Evolutionary conservation across 2,797 vertebrate genomes (phyloP).

Genomic region (Sebastes alutus): DNA sequence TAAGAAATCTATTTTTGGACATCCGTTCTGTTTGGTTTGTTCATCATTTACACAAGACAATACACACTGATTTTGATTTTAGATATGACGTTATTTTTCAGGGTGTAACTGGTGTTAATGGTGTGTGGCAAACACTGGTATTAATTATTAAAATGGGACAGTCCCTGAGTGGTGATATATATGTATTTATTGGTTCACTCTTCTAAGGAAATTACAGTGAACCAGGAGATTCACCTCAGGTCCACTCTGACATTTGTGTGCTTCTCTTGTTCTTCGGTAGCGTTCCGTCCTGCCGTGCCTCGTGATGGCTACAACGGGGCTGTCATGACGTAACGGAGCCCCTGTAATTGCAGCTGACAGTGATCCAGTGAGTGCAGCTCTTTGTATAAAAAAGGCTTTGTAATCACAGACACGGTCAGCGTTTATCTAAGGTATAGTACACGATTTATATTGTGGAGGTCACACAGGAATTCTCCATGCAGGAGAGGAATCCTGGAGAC

Average conservation of each 20-base stretch:
- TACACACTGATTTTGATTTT: neutral
- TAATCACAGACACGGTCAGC: neutral
- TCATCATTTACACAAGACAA: neutral
- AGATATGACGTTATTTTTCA: neutral
- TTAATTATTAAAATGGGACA: neutral
- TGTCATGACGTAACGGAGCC: slow-evolving; percentile 14
- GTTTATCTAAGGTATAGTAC: slow-evolving; percentile 8
- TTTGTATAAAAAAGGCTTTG: slow-evolving; percentile 16
- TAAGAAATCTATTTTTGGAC: neutral
- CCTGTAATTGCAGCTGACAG: neutral
- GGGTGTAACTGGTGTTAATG: neutral
- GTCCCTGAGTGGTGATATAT: neutral
- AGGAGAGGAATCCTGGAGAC: neutral
- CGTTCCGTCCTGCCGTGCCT: neutral
- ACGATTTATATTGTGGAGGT: neutral
- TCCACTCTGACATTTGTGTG: neutral
- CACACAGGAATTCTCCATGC: neutral
- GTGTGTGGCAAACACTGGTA: neutral
- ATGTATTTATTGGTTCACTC: neutral
- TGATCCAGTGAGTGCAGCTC: slow-evolving; percentile 12
- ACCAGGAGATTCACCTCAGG: neutral
- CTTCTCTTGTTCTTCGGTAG: neutral
- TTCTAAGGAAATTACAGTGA: neutral
- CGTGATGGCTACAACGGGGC: neutral
- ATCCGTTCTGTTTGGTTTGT: neutral